Conservation (phyloP, 2,113 vertebrate species). For the Megaceryle torquata region DNA sequence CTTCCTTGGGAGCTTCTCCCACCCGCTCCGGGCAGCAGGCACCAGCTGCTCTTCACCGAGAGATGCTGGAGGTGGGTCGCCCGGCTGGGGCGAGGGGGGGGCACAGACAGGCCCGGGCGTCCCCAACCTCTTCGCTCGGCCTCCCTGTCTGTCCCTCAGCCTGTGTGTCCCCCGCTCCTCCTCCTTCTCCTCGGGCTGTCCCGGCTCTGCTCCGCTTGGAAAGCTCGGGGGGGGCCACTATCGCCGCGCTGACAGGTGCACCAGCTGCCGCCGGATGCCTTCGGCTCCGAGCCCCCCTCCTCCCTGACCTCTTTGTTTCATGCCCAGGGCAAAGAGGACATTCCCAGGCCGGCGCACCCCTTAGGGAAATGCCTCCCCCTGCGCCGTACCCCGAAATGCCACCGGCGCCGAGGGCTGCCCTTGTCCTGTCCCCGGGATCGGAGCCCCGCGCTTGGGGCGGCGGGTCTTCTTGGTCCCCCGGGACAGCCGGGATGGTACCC, state of each 20-base stretch:
- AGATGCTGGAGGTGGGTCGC: not conserved
- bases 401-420: not conserved
- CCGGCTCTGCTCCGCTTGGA: not conserved
- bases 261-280: not conserved
- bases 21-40: not conserved
- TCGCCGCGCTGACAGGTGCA: conserved; percentile 44
- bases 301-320: not conserved
- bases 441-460: not conserved
- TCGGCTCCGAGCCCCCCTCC: not conserved
- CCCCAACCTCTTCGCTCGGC: not conserved
- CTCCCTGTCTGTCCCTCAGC: not conserved
- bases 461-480: not conserved
- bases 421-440: not conserved
- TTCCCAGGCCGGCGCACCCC: not conserved
- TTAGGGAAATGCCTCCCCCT: not conserved
- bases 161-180: not conserved
- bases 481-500: not conserved
- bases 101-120: not conserved
- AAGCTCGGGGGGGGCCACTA: not conserved
- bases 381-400: not conserved
- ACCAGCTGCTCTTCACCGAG: not conserved
- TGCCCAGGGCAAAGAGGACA: not conserved
- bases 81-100: not conserved
- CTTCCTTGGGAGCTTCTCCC: not conserved
- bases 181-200: not conserved